Percentiles rank a stretch among this genome's conserved stretches.
These are phyloP conservation scores for Hiodon tergisus DNA, from an alignment of 2,113 vertebrate species.

Conservation along the genomic window DNA sequence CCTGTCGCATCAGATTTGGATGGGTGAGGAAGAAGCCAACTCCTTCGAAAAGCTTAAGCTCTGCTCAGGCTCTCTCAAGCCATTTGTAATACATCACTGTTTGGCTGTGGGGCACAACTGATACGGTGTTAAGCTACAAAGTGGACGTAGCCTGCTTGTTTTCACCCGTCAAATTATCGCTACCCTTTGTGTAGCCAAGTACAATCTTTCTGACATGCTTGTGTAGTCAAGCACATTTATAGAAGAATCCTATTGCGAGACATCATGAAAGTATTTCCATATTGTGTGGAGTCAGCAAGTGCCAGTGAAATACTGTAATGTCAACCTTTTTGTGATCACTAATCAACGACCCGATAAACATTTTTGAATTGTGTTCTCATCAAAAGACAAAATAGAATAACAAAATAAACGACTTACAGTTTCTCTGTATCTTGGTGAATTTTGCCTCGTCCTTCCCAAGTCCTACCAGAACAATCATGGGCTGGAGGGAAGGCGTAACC, in stretches of 20 bases:
- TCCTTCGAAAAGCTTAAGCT: neutral
- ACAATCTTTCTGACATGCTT: neutral
- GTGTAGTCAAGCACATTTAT: neutral
- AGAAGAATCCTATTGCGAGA: too few relatives aligned
- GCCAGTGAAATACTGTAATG: too few relatives aligned
- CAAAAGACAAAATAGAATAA: conserved; percentile 14
- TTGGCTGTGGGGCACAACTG: too few relatives aligned
- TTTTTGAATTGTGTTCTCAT: neutral
- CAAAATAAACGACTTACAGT: conserved; percentile 67
- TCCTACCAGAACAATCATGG: conserved; percentile 65
- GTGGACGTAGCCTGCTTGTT: too few relatives aligned
- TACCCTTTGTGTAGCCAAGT: too few relatives aligned
- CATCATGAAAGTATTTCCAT: neutral
- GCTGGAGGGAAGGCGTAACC: conserved; percentile 53
- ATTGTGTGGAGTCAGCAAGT: too few relatives aligned
- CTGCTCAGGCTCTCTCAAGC: too few relatives aligned
- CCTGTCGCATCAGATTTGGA: conserved; percentile 50
- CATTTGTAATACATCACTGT: too few relatives aligned
- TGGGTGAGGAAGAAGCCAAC: neutral
- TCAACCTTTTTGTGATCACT: too few relatives aligned
- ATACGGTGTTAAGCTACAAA: too few relatives aligned
- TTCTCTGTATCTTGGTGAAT: conserved; percentile 61
- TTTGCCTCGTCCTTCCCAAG: conserved; percentile 66
- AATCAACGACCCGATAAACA: neutral
- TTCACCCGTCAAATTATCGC: too few relatives aligned